Base-by-base conservation (phyloP, 1,140 invertebrate genomes). In the Trichomalopsis sarcophagae region DNA sequence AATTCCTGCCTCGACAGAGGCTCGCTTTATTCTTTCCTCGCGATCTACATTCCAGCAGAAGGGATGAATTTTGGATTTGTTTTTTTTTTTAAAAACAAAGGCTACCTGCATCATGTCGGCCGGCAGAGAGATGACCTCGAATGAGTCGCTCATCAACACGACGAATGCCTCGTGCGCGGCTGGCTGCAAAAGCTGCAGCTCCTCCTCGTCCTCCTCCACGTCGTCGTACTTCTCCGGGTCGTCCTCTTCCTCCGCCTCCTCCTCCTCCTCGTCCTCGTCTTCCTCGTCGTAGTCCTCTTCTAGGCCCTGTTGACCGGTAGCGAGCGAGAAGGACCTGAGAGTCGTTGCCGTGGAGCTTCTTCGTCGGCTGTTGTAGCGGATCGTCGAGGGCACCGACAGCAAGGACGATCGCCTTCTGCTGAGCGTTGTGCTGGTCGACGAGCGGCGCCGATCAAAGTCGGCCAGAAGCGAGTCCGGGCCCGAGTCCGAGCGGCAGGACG, bases 61-160 rank as follows among this genome's bases (percentile, higher is more conserved):
- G 4, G 33, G 33, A 33, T 33, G 4, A 33, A 33, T 4, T 36
- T 36, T 36, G 0, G 33, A 36, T 36, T 5, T n/a, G n/a, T 36
- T 6, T 36, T 6, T 3, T 2, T 50, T 27, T 27, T 1, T 10
- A 14, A 50, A 50, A 50, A 50, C 27, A 55, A 77, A 9, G 14
- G n/a, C 23, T 88, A 93, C 93, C 93, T 93, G 93, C 88, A 93
- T 89, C 92, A 93, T 93, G 71, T 93, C 93, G 88, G 91, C 92
- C 89, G 93, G 92, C 89, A 93, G 89, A 86, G 93, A 93, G 87
- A 93, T 93, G 69, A 93, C 92, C 79, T 93, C 93, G 66, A 93
- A 93, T 44, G 93, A 93, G 88, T 93, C 91, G 88, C 92, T 93
- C 93, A 93, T 93, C 90, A 93, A 93, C 90, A 93, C 91, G 87